Base-by-base conservation (phyloP, 2,888 invertebrate species). In the Allygus modestus region DNA sequence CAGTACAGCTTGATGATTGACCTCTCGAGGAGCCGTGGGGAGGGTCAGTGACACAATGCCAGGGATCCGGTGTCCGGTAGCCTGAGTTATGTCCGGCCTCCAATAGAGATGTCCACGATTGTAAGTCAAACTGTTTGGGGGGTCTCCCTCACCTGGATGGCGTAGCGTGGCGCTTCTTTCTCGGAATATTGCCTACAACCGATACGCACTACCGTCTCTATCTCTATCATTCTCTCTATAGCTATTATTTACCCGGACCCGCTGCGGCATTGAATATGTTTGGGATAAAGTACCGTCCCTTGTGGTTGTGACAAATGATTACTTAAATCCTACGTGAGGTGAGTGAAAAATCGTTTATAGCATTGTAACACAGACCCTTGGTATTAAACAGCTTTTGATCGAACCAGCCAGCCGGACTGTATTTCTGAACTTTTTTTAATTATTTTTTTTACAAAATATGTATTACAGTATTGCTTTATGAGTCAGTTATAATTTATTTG, bases 81-180 rank as follows among this genome's bases (percentile, higher is more conserved):
- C 77, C n/a, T 77, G 77, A 77, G 77, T 77, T 77, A 77, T 77
- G 77, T 51, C 77, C 77, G 46, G 46, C 77, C 51, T 77, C 77
- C 77, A 77, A 77, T 77, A 77, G 77, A 77, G 77, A 77, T 46
- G 77, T 77, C 77, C 77, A 77, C 46, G 77, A 77, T 77, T 77
- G 77, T 77, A 77, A 77, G 77, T 77, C 77, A 43, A 43, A 46
- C 77, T 5, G 77, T 77, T 1, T 77, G 77, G 77, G 77, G 77
- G 77, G 77, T 77, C 77, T 31, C 7, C 20, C 46, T 28, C 77
- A 77, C 77, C 77, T 77, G 77, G 77, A 1, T 12, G 15, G 4
- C 5, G 9, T 26, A 23, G 23, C 0, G 5, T 20, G 65, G 28
- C 65, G 65, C 65, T 31, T 65, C 65, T 65, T 58, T 58, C 58